Conservation (phyloP, 2,113 vertebrate species). For the Hyperopisus bebe region DNA sequence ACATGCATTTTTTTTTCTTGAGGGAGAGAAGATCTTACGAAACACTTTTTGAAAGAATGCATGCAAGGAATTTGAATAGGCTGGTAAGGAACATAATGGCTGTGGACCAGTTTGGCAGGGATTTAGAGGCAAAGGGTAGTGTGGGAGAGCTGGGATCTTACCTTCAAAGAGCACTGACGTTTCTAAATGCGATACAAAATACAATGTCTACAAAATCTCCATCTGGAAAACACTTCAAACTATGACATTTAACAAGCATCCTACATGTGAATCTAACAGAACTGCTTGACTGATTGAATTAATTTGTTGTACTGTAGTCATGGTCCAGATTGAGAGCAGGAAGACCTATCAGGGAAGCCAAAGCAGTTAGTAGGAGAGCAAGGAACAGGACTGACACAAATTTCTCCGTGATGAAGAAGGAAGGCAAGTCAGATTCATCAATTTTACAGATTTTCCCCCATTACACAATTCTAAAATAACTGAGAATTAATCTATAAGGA, state of each 20-base stretch:
- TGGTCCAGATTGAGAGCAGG: not conserved
- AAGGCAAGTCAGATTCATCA: not conserved
- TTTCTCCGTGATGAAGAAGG: not conserved
- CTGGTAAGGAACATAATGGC: not conserved
- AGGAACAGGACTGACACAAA: not conserved
- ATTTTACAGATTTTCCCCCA: not conserved
- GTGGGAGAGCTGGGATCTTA: not conserved
- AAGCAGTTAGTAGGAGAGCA: not conserved
- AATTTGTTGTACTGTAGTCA: not conserved
- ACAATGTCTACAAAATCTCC: not conserved
- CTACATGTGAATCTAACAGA: not conserved
- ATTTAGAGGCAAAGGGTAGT: not conserved
- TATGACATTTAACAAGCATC: not conserved
- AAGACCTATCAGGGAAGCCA: not conserved
- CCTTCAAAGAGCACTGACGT: not conserved
- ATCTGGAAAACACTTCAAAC: not conserved
- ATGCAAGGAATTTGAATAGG: not conserved
- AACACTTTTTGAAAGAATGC: not conserved
- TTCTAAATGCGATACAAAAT: not conserved
- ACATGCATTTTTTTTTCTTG: not conserved
- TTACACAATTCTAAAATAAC: not conserved
- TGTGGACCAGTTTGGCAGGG: not conserved
- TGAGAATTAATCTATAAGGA: not conserved
- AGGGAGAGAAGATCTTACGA: not conserved
- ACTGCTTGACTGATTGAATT: not conserved